Percentiles rank a stretch among this genome's conserved stretches.
Evolutionary conservation across 2,113 vertebrate species (phyloP).

Genomic region (Balaeniceps rex): DNA sequence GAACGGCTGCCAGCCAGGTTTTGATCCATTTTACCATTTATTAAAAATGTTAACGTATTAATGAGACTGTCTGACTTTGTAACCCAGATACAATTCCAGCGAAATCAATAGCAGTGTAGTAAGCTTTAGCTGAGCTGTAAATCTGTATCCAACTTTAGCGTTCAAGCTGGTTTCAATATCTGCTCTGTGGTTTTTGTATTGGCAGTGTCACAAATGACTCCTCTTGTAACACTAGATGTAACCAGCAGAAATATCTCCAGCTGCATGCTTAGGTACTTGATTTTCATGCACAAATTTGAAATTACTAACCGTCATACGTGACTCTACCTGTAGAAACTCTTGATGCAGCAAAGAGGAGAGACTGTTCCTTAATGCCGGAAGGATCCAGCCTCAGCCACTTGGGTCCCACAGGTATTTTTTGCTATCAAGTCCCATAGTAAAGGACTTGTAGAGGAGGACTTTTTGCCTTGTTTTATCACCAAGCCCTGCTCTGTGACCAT

Average conservation of each 20-base stretch:
- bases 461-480: neutral
- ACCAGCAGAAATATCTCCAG: neutral
- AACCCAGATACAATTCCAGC: neutral
- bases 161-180: neutral
- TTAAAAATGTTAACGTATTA: conserved; percentile 6
- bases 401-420: neutral
- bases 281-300: neutral
- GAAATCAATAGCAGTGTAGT: neutral
- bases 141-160: neutral
- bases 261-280: neutral
- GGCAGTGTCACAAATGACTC: neutral
- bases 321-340: neutral
- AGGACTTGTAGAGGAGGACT: neutral
- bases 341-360: neutral
- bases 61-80: neutral
- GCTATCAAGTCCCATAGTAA: neutral
- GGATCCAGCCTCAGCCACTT: neutral
- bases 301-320: neutral
- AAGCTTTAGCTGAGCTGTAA: conserved; percentile 10
- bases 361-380: neutral
- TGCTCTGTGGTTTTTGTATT: neutral
- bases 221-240: neutral
- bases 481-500: neutral
- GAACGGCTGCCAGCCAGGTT: neutral
- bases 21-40: neutral